Percentiles rank a stretch among this genome's conserved stretches.
Conservation (phyloP, 35 echinoderm and acorn worm genomes). For the Patiria miniata region DNA sequence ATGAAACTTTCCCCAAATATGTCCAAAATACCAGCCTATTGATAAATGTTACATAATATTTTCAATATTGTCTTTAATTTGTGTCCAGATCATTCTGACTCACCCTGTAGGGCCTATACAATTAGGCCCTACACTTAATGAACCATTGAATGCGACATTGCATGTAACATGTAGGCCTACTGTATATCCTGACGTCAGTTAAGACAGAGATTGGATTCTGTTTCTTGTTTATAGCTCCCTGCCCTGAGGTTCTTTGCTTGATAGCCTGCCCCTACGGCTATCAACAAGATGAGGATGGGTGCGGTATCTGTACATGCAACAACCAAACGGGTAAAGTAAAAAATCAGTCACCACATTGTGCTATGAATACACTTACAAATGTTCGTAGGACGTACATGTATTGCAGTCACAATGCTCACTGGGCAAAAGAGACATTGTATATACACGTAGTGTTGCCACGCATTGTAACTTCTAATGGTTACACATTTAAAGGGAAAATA, state of each 20-base stretch:
- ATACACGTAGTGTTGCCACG: not conserved
- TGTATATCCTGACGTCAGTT: no score
- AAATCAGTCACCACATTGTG: no score
- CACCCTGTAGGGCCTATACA: no score
- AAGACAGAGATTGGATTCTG: not conserved
- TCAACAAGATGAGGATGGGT: slow-evolving; percentile 50
- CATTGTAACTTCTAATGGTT: not conserved
- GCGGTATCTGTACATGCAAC: slow-evolving; percentile 56
- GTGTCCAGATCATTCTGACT: no score
- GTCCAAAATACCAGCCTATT: no score
- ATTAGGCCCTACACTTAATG: no score
- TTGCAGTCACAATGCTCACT: not conserved
- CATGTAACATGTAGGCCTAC: no score
- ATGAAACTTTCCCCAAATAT: not conserved
- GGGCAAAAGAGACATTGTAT: not conserved
- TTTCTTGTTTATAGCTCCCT: not conserved
- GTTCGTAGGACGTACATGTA: not conserved
- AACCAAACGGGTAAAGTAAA: not conserved
- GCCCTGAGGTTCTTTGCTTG: slow-evolving; percentile 44
- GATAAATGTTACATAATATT: no score
- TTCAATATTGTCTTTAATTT: no score
- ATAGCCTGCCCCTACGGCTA: slow-evolving; percentile 62
- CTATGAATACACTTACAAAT: not conserved
- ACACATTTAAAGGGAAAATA: no score
- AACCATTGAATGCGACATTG: not conserved